Conservation (phyloP, 1,140 invertebrate genomes). For the Aplysia californica region DNA sequence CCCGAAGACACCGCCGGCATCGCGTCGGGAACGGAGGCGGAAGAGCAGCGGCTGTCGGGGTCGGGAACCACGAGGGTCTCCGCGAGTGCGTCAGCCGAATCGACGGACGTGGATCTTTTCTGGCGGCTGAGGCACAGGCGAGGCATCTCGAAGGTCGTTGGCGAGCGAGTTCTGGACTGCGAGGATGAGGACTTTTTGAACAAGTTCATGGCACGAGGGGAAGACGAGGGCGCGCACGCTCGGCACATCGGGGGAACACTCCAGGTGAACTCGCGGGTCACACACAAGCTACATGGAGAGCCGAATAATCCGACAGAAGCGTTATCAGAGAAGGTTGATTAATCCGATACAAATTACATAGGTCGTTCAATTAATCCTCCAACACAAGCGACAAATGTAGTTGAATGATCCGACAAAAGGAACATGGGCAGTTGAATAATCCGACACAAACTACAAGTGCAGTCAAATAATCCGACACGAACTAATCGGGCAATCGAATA, state of each 20-base stretch:
- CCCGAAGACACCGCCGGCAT: constrained; percentile 13
- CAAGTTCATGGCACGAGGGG: constrained; percentile 40
- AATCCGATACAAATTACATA: neutral
- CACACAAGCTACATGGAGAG: neutral
- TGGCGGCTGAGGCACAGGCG: constrained; percentile 53
- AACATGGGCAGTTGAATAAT: no score
- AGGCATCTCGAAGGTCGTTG: constrained; percentile 55
- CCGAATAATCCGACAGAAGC: neutral
- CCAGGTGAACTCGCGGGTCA: neutral
- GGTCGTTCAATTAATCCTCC: neutral
- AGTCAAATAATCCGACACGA: no score
- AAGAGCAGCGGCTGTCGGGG: constrained; percentile 46
- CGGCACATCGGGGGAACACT: neutral
- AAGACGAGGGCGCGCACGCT: neutral
- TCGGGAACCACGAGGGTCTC: constrained; percentile 41
- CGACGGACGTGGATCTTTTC: constrained; percentile 43
- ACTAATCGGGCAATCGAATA: no score
- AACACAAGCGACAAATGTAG: neutral
- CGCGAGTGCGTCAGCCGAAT: constrained; percentile 29
- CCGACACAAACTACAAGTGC: no score
- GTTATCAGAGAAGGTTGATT: neutral
- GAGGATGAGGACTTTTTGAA: constrained; percentile 50
- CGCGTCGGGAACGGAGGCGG: constrained; percentile 55
- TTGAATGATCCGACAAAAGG: no score
- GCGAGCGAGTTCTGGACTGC: constrained; percentile 24